Evolutionary conservation across 1,140 invertebrate genomes (phyloP), one percentile per base, ranked within the genome.

Genomic region (Dendrolimus punctatus): DNA sequence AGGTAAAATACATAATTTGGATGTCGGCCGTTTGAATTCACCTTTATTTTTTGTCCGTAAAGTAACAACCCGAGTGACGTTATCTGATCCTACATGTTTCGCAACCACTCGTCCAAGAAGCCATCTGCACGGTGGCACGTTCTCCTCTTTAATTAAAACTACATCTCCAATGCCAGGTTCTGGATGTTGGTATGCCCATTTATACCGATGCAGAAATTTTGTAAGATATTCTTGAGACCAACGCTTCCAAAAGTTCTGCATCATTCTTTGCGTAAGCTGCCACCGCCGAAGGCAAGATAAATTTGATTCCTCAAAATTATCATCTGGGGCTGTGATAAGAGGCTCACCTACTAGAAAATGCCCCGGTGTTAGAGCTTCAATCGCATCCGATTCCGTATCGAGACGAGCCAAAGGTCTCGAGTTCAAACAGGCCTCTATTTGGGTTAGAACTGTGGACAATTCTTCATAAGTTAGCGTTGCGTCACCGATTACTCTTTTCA

Each of bases 1-100:
- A n/a, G 40, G 8, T 40, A 50, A 40, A 40, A 55, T 9, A 55
- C 53, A 45, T n/a, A 55, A 6, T 49, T 55, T 55, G 37, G 41
- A 49, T 4, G 44, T 8, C 2, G 53, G 53, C 8, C 53, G 23
- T 40, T 55, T 55, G 39, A 39, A 45, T 10, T 39, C 10, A 10
- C 41, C 41, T 6, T 50, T 55, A 9, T 55, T 55, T 36, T 38
- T 36, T 46, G 49, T 55, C 23, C 23, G 23, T 23, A 50, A 36
- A 8, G 42, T 40, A 40, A 55, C 47, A 23, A 55, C 53, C 8
- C 47, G 47, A n/a, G 46, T 49, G 6, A 55, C 36, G 2, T 40
- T 46, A 44, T 55, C 47, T 0, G 40, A 23, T 10, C 48, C 48
- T 3, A 38, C 8, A 55, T 50, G 48, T 37, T 46, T 50, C 23